Base-by-base conservation (phyloP, 2,113 vertebrate species). In the Channa maculata region DNA sequence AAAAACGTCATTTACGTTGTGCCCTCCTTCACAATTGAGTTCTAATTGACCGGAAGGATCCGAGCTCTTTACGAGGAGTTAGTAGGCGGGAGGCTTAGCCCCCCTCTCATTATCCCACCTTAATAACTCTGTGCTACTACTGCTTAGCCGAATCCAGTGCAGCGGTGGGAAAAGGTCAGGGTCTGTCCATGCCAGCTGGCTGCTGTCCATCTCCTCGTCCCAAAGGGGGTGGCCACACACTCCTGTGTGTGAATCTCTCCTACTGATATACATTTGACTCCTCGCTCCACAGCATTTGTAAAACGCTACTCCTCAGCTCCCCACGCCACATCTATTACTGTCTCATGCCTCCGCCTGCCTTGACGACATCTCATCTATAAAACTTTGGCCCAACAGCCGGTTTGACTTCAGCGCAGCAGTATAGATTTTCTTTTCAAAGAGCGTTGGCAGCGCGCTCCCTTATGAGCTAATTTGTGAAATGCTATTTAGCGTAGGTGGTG, bases 61-160 rank as follows among this genome's bases (percentile, higher is more conserved):
- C 24, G 24, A 24, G 24, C 24, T 24, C 24, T 24, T 24, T 24
- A 24, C 24, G 24, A 24, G 24, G 24, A 24, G 24, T 24, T 24
- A n/a, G n/a, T n/a, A n/a, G n/a, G n/a, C n/a, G n/a, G n/a, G n/a
- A n/a, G n/a, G n/a, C n/a, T n/a, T n/a, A 24, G 24, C 24, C 24
- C 24, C 10, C 63, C 9, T 81, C 57, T 44, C 2, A 67, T 81
- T 57, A 51, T 66, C 10, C 53, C 41, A 38, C 77, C 2, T 63
- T 53, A 71, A 59, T 71, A 60, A 41, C 46, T 65, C 55, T 7
- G 6, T 58, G 12, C 44, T 52, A 14, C 54, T 2, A 7, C 70
- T 65, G 52, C 63, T 59, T 37, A 55, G 57, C 44, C 65, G 79
- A 74, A 73, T 83, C 77, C 72, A 64, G 65, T 54, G 48, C 54